Percentiles rank a stretch among this genome's conserved stretches.
Evolutionary conservation across 30 jellyfish, hydroid and myxozoan species (phyloP).

Genomic region (Pseudorhiza aurosa): DNA sequence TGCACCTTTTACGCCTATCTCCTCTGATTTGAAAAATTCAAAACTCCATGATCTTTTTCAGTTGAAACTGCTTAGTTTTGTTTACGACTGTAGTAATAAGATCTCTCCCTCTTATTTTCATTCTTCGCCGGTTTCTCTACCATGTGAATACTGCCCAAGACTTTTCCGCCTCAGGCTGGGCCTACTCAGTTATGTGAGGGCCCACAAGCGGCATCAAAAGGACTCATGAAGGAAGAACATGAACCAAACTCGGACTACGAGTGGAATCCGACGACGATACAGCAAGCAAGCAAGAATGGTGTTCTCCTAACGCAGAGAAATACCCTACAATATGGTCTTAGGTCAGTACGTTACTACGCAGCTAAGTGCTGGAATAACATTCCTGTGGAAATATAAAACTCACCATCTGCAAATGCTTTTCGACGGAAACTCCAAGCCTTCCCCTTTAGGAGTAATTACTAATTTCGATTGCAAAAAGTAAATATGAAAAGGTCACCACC

Average conservation of each 20-base stretch:
- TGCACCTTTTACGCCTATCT: constrained; percentile 57
- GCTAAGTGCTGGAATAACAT: constrained; percentile 56
- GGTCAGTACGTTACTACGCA: constrained; percentile 50
- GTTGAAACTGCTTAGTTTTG: constrained; percentile 39
- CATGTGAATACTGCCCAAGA: constrained; percentile 25
- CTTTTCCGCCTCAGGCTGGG: no score
- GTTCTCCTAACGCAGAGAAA: constrained; percentile 35
- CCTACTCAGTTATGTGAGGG: no score
- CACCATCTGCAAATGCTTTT: constrained; percentile 4
- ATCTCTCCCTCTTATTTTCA: constrained; percentile 37
- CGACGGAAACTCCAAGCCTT: constrained; percentile 15
- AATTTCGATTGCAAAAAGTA: no score
- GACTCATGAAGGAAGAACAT: no score
- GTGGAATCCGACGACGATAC: no score
- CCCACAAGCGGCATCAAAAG: no score
- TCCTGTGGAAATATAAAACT: not conserved
- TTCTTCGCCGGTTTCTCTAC: constrained; percentile 6
- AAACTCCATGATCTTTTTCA: constrained; percentile 57
- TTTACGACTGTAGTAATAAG: constrained; percentile 38
- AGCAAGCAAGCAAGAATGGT: constrained; percentile 44
- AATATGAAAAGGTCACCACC: no score
- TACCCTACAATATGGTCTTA: constrained; percentile 47
- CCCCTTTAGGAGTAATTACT: not conserved
- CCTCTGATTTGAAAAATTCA: constrained; percentile 35
- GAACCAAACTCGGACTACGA: no score